Evolutionary conservation across 2,888 invertebrate species (phyloP), one percentile per base, ranked within the genome.

Genomic region (Brenthis ino): DNA sequence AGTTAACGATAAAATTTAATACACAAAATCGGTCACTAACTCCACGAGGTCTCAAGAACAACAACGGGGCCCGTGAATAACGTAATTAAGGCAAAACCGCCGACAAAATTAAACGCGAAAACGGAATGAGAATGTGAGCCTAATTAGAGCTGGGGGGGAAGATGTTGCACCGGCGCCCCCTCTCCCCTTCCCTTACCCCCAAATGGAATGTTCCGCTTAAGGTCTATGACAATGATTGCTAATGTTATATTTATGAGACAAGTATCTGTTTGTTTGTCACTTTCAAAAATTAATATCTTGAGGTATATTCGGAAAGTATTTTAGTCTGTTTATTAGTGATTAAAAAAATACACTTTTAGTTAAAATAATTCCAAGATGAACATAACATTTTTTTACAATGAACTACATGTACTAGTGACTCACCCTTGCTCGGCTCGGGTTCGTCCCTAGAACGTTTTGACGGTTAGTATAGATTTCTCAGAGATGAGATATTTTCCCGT

Each of bases 91-190:
- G 83, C 87, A 84, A 88, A 91, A 93, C 93, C 93, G 88, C 93
- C 84, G 85, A 87, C 89, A 85, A 92, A 94, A 94, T 94, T 93
- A 93, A 93, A 94, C 91, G 93, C 89, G 92, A 92, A 93, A 93
- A 93, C 91, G 89, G 90, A 93, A 93, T 89, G 93, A 93, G 93
- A 94, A 94, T 93, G 91, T 93, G 93, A 92, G 91, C 89, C 93
- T 94, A 94, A 94, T 94, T 94, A 94, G 93, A 90, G 89, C 83
- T 84, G 86, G 82, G 71, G 28, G 75, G 75, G 76, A 75, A 76
- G 78, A 82, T 80, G 83, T 73, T 84, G 82, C 84, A 81, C 77
- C 77, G 77, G 76, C 75, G 71, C 75, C 74, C 72, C 56, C 70
- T 67, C 48, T 64, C 33, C 70, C 64, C 70, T 67, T 50, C 54